These are phyloP conservation scores for Leptopilina myrica DNA, from an alignment of 2,888 invertebrate species.

Conservation along the genomic window DNA sequence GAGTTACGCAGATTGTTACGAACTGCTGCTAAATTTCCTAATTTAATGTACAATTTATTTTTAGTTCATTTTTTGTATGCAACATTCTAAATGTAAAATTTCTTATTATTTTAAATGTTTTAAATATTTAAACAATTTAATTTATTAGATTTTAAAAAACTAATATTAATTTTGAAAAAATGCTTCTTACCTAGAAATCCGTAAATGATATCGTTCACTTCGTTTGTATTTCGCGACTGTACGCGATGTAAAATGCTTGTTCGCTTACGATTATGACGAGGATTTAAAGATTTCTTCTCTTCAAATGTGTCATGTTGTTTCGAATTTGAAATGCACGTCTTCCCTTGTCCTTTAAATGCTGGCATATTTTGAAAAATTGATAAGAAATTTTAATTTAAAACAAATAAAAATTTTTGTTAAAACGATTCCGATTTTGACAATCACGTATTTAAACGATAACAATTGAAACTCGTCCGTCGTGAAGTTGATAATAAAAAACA, in stretches of 20 bases:
- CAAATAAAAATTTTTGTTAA: background rate
- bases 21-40: conserved; percentile 50
- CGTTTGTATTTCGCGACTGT: conserved; percentile 2
- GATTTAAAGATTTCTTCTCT: background rate
- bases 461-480: conserved; percentile 17
- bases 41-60: background rate
- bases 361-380: background rate
- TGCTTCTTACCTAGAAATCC: conserved; percentile 51
- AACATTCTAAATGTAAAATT: no score
- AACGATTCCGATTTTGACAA: background rate
- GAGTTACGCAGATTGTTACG: conserved; percentile 29
- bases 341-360: conserved; percentile 23
- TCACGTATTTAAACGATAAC: background rate
- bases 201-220: conserved; percentile 52
- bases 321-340: background rate
- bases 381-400: background rate
- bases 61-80: background rate
- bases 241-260: conserved; percentile 17
- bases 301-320: background rate
- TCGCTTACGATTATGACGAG: background rate
- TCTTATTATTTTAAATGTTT: background rate
- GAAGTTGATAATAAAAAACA: background rate
- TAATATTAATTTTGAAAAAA: background rate
- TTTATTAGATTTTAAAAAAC: background rate
- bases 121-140: background rate